Evolutionary conservation across 2,113 vertebrate species (phyloP), one percentile per base, ranked within the genome.

Genomic region (Muntiacus muntjak): DNA sequence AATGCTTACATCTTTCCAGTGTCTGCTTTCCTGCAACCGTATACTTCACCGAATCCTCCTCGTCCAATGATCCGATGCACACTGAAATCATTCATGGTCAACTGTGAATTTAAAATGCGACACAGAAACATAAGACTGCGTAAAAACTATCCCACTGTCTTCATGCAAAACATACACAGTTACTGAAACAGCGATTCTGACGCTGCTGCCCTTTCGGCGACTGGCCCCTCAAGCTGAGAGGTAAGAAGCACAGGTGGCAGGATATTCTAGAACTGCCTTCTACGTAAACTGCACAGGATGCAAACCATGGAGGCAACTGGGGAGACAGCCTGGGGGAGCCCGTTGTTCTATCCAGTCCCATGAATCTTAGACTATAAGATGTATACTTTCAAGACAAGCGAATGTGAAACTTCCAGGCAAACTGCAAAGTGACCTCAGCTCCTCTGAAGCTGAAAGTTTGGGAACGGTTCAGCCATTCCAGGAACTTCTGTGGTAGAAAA

Each of bases 61-160:
- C 99, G 98, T 88, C 99, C 99, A 67, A 99, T 99, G 98, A 99
- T 99, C 98, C 99, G 99, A 93, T 99, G 99, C 19, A 99, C 99
- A 91, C 99, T 99, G 99, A 99, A 99, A 98, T 99, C 99, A 83
- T 99, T 99, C 99, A 99, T 99, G 83, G 99, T 99, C 98, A 99
- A 98, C 99, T 99, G 99, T 3, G 93, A 97, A 93, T 16, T 52
- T 36, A 88, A 92, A 94, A 76, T 43, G 62, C 7, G 47, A 50
- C 81, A 71, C 12, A 16, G 74, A n/a, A 81, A 85, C 10, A 5
- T 23, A 33, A 58, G 36, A 1, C 21, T 7, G 90, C 16, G 7
- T 9, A 25, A 60, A 50, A 47, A 25, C 13, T 6, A 23, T 2
- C 2, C 3, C 3, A 1, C 7, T 12, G 33, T 17, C 67, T 33